Evolutionary conservation across 2,888 invertebrate genomes (phyloP).

Genomic region (Papilio demoleus): DNA sequence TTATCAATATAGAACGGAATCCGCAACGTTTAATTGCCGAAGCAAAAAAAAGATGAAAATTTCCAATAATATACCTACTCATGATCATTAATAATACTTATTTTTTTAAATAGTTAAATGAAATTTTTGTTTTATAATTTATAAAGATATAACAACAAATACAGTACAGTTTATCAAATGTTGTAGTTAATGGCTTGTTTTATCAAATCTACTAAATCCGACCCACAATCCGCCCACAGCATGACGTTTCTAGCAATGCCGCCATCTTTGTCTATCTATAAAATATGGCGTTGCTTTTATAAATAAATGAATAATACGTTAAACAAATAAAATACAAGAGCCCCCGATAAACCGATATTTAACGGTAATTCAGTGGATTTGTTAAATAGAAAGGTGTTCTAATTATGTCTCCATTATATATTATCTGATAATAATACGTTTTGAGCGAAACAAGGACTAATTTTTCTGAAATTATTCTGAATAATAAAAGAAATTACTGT

Average conservation of each 20-base stretch:
- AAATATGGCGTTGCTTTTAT: constrained; percentile 4
- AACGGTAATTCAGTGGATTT: too few relatives aligned
- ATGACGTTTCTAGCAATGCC: constrained; percentile 25
- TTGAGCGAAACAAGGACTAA: not conserved
- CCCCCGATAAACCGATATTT: too few relatives aligned
- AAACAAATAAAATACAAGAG: not conserved
- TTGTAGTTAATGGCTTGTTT: constrained; percentile 21
- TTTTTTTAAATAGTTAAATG: too few relatives aligned
- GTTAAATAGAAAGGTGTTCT: too few relatives aligned
- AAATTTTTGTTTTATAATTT: too few relatives aligned
- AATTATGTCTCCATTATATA: not conserved
- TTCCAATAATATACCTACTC: too few relatives aligned
- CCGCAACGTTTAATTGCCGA: too few relatives aligned
- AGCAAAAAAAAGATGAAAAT: too few relatives aligned
- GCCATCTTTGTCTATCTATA: constrained; percentile 28
- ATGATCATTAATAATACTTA: too few relatives aligned
- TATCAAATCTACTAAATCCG: constrained; percentile 29
- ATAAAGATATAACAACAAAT: constrained; percentile 15
- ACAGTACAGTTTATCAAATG: constrained; percentile 18
- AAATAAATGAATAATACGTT: not conserved
- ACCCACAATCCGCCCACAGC: constrained; percentile 29
- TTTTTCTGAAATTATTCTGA: not conserved
- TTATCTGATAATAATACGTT: not conserved
- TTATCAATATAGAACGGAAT: not conserved
- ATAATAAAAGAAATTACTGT: not conserved